These are phyloP conservation scores for Orchestes rusci DNA, from an alignment of 2,888 invertebrate genomes.

Conservation along the genomic window DNA sequence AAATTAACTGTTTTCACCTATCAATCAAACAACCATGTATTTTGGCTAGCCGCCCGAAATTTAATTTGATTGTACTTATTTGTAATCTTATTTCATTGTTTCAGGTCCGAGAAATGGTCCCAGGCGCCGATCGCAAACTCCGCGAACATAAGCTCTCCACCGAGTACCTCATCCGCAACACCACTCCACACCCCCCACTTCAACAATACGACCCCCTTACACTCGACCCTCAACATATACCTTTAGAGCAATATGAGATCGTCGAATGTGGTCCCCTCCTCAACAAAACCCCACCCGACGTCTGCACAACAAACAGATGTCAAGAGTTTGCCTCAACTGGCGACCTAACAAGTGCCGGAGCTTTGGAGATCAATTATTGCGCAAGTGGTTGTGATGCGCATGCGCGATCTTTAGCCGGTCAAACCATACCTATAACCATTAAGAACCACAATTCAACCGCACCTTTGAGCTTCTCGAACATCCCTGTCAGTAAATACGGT, in stretches of 20 bases:
- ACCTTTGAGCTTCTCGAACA: conserved; percentile 31
- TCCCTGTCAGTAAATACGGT: conserved; percentile 38
- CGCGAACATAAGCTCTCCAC: conserved; percentile 50
- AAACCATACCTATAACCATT: conserved; percentile 45
- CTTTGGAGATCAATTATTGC: conserved; percentile 17
- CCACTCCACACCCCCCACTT: conserved; percentile 27
- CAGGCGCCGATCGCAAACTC: conserved; percentile 52
- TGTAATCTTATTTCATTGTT: conserved; percentile 20
- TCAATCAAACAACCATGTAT: no score
- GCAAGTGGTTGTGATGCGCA: conserved; percentile 20
- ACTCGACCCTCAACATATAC: conserved; percentile 28
- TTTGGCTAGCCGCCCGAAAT: no score
- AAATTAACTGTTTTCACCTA: no score
- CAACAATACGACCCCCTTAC: conserved; percentile 34
- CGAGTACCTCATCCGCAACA: conserved; percentile 41
- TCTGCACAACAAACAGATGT: conserved; percentile 44
- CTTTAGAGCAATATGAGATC: conserved; percentile 34
- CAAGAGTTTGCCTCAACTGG: conserved; percentile 33
- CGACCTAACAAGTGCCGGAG: conserved; percentile 16
- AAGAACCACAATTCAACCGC: conserved; percentile 39
- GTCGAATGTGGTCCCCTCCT: conserved; percentile 42
- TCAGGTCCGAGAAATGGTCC: conserved; percentile 54
- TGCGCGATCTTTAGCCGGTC: conserved; percentile 40
- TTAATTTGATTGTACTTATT: no score
- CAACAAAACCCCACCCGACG: conserved; percentile 45